Base-by-base conservation (phyloP, 2,797 vertebrate species). In the Channallabes apus region DNA sequence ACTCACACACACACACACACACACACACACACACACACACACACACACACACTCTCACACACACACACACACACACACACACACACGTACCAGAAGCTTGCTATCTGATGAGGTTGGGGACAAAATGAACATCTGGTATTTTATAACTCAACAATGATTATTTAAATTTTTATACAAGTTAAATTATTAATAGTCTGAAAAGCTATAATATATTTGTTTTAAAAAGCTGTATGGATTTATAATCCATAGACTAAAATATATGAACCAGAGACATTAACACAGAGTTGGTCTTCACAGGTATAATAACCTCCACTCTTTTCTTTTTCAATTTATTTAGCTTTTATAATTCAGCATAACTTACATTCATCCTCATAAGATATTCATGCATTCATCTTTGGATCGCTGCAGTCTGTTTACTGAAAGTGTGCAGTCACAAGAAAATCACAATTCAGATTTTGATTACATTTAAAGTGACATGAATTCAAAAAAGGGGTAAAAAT, bases 11-110 rank as follows among this genome's bases (percentile, higher is more conserved):
- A 27, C 41, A 65, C 75, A 77, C 54, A 73, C 54, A 75, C 27
- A 12, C 17, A n/a, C n/a, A n/a, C n/a, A n/a, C n/a, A n/a, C n/a
- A n/a, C n/a, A n/a, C n/a, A n/a, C n/a, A n/a, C n/a, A n/a, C n/a
- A n/a, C n/a, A n/a, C n/a, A n/a, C n/a, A n/a, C n/a, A n/a, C n/a
- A n/a, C n/a, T n/a, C n/a, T n/a, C n/a, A n/a, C n/a, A n/a, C n/a
- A n/a, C n/a, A 27, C 38, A 65, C 54, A 77, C 73, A 72, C 51
- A 73, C n/a, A 9, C 14, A n/a, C 38, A 64, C 75, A 77, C 75
- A 72, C 54, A 73, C n/a, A 41, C 15, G 22, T 7, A 27, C 24
- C 17, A 76, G 51, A 58, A 8, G 8, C 3, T 76, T 76, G 51
- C 32, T 76, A 76, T 76, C 73, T 58, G 51, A 58, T 58, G 54